phyloP scores from a whole-genome alignment of 2,797 vertebrate genomes.

The Phaenicophaeus curvirostris region DNA sequence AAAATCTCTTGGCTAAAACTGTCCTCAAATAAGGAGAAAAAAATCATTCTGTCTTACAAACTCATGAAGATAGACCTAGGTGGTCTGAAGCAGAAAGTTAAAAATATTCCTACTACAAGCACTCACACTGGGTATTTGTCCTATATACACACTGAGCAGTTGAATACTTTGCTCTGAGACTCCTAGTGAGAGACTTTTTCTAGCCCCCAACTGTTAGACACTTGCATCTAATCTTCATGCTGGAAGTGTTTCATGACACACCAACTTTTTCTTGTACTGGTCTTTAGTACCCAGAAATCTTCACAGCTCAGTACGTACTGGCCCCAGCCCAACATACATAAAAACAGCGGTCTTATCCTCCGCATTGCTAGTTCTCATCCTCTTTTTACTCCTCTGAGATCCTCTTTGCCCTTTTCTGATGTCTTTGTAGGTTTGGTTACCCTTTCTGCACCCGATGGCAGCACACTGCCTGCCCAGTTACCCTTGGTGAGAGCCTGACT shows the following conservation, averaged over 20 bases:
- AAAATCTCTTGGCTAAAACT: neutral
- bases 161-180: neutral
- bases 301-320: neutral
- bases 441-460: neutral
- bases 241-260: neutral
- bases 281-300: neutral
- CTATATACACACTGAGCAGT: neutral
- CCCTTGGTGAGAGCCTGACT: neutral
- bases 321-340: neutral
- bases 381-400: neutral
- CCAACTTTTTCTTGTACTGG: neutral
- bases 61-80: neutral
- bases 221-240: neutral
- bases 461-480: neutral
- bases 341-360: neutral
- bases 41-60: neutral
- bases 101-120: neutral
- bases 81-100: neutral
- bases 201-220: neutral
- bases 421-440: neutral
- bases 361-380: neutral
- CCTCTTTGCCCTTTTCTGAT: neutral
- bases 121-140: neutral
- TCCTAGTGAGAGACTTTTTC: neutral
- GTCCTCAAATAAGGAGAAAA: neutral